Conservation (phyloP, 2,797 vertebrate species). For the Anisognathus igniventris region DNA sequence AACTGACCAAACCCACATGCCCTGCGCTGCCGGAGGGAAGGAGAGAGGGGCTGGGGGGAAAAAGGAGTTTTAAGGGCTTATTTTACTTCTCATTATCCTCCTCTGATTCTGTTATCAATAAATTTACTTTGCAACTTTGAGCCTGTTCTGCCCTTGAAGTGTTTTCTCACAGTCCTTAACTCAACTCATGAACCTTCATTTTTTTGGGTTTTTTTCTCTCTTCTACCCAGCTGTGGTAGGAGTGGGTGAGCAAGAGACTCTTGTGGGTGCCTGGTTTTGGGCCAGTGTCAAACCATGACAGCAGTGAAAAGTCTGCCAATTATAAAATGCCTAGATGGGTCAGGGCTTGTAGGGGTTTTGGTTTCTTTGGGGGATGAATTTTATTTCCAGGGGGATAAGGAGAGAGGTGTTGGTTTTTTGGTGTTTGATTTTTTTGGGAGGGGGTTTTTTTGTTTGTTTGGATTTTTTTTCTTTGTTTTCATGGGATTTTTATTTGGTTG, state of each 20-base stretch:
- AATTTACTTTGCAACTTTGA: neutral
- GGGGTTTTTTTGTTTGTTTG: too few relatives aligned
- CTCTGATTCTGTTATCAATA: neutral
- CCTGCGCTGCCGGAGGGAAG: neutral
- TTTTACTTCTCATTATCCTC: neutral
- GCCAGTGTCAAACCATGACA: neutral
- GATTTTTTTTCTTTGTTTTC: accelerated
- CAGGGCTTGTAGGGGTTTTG: neutral
- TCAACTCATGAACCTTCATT: neutral
- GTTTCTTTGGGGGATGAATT: accelerated
- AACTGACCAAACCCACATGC: neutral
- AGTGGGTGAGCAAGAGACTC: accelerated
- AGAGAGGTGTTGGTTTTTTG: accelerated
- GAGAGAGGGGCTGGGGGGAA: too few relatives aligned
- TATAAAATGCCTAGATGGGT: neutral
- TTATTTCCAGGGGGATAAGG: accelerated
- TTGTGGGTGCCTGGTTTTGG: neutral
- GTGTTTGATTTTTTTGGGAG: accelerated
- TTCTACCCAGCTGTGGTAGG: neutral
- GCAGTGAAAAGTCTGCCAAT: neutral
- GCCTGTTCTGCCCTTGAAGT: neutral
- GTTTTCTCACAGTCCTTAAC: neutral
- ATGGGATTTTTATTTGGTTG: accelerated
- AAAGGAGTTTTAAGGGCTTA: neutral
- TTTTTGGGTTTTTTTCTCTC: neutral